These are phyloP conservation scores for Oasisia sp. DNA, from an alignment of 2,888 invertebrate species.

Conservation along the genomic window DNA sequence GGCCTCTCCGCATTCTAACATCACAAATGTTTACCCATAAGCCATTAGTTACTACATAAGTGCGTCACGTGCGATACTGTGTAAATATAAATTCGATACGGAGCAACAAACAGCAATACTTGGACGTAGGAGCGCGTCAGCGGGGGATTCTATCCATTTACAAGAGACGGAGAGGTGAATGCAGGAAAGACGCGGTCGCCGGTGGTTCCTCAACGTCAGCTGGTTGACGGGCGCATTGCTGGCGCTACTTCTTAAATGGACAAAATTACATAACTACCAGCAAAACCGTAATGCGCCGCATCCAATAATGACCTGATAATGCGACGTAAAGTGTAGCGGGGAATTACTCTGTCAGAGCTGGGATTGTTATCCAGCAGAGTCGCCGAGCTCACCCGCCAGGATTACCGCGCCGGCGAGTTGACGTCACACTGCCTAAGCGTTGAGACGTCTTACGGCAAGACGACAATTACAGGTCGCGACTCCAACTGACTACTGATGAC, in stretches of 20 bases:
- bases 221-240: not conserved
- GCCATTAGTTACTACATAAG: not conserved
- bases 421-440: not conserved
- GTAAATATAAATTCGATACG: not conserved
- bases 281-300: constrained; percentile 4
- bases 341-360: not conserved
- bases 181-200: not conserved
- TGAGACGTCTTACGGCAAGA: not conserved
- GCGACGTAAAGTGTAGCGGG: not conserved
- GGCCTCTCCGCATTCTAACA: not conserved
- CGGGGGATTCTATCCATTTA: not conserved
- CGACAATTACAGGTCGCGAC: not conserved
- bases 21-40: not conserved
- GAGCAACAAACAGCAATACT: not conserved
- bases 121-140: not conserved
- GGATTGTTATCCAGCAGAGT: not conserved
- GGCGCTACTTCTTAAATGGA: not conserved
- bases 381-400: not conserved
- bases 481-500: not conserved
- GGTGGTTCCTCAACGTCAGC: not conserved
- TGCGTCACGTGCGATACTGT: not conserved
- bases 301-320: not conserved
- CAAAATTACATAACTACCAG: not conserved
- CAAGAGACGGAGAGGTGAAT: not conserved
- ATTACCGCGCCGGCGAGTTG: not conserved